phyloP scores from a whole-genome alignment of 2,113 vertebrate genomes.

The Micronycteris hirsuta region DNA sequence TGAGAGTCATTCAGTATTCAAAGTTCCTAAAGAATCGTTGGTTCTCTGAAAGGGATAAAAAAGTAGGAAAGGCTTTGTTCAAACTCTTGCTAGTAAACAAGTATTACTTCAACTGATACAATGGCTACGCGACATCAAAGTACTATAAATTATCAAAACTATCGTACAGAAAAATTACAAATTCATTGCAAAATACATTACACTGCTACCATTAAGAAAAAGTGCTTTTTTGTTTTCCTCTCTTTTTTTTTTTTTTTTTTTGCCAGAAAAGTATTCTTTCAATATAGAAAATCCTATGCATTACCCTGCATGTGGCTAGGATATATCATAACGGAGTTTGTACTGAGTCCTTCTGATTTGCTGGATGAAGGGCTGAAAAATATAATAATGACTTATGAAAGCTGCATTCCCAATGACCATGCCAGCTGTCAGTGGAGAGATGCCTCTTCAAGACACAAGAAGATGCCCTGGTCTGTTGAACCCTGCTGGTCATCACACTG shows the following conservation, averaged over 20 bases:
- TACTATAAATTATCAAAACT: constrained; percentile 98
- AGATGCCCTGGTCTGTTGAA: constrained; percentile 42
- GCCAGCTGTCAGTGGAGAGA: constrained; percentile 49
- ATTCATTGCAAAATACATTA: constrained; percentile 97
- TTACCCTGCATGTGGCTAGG: constrained; percentile 74
- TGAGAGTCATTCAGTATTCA: constrained; percentile 72
- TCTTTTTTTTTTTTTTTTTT: constrained; percentile 70
- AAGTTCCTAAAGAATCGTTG: constrained; percentile 65
- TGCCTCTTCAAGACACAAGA: constrained; percentile 59
- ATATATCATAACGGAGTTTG: constrained; percentile 65
- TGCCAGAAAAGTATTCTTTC: constrained; percentile 84
- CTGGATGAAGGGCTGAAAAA: constrained; percentile 63
- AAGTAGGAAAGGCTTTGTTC: constrained; percentile 96
- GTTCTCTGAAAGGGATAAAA: constrained; percentile 90
- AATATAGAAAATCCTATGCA: constrained; percentile 77
- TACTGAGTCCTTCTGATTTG: constrained; percentile 61
- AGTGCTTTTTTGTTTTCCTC: constrained; percentile 80
- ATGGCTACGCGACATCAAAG: constrained; percentile 95
- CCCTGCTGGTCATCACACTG: constrained; percentile 9
- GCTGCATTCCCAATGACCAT: background rate
- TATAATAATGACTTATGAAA: constrained; percentile 55
- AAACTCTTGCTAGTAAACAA: constrained; percentile 89
- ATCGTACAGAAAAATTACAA: constrained; percentile 98
- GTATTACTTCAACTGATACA: constrained; percentile 93
- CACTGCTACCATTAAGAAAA: constrained; percentile 88